A percentile compares a stretch with the other conserved stretches of the same genome.
Conservation (phyloP, 1,140 invertebrate species). For the Tetranychus urticae region DNA sequence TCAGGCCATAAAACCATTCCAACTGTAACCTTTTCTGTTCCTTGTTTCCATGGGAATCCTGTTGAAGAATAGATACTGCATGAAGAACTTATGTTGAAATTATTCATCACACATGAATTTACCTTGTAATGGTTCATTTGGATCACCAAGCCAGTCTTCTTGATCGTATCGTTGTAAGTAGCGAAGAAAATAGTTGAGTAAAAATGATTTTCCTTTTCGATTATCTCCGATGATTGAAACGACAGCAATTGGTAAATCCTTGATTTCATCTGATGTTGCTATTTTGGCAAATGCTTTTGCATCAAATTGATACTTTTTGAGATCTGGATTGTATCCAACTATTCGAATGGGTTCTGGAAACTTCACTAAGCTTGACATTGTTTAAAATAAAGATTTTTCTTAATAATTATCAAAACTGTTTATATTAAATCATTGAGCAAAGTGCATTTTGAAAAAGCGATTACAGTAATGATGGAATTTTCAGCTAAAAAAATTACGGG, state of each 20-base stretch:
- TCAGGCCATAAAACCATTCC: conserved; percentile 89
- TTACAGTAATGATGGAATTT: too few species aligned
- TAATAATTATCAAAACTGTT: too few species aligned
- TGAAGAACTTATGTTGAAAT: too few species aligned
- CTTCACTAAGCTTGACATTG: too few species aligned
- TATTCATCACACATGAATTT: conserved; percentile 5
- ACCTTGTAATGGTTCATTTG: conserved; percentile 23
- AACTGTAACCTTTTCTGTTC: conserved; percentile 77
- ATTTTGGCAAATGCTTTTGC: conserved; percentile 60
- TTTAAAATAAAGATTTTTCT: too few species aligned
- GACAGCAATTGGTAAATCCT: conserved; percentile 55
- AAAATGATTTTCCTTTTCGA: conserved; percentile 84
- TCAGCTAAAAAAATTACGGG: too few species aligned
- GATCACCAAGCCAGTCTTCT: conserved; percentile 17
- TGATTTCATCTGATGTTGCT: conserved; percentile 47
- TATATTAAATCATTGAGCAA: too few species aligned
- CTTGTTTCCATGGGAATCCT: conserved; percentile 72
- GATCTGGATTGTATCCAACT: background rate
- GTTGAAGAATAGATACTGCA: conserved; percentile 10
- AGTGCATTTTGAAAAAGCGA: too few species aligned
- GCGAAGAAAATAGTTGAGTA: conserved; percentile 74
- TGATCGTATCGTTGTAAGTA: conserved; percentile 37
- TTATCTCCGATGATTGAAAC: conserved; percentile 88
- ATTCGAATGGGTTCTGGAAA: background rate
- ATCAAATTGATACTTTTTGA: conserved; percentile 53